Evolutionary conservation across 2,888 invertebrate genomes (phyloP), one percentile per base, ranked within the genome.

Genomic region (Eremobia ochroleuca): DNA sequence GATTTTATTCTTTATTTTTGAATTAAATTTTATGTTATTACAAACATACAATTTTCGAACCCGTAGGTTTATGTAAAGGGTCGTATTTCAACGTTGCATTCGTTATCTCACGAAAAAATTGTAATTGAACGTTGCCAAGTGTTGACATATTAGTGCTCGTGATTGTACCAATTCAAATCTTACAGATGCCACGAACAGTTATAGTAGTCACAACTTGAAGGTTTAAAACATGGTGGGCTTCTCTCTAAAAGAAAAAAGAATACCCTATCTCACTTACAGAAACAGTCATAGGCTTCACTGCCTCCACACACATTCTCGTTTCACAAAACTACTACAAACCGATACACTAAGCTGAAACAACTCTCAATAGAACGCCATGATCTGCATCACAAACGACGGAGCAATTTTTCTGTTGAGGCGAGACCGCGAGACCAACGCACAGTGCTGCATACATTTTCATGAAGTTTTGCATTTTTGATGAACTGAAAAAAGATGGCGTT

Each of bases 401-500:
- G 81, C 90, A 92, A 91, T 91, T 92, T 93, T 93, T 92, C 89
- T 86, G 90, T 89, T 87, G 90, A 90, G 90, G 91, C 92, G 91
- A 90, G 90, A 90, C 83, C 87, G 91, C 92, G 91, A 88, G 89
- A 88, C 82, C 88, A 85, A 90, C 90, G 87, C 89, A 89, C 91
- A 83, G 87, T 87, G 87, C 92, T 92, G 94, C 94, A 95, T 95
- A 94, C 93, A 96, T 95, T 96, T 95, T 93, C 94, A 94, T 94
- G 92, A 94, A 94, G 92, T 95, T 86, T 95, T 95, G 94, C 95
- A 96, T 96, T 94, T 95, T 95, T 96, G 95, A 96, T 95, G 94
- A 94, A 94, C 93, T 90, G 92, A 93, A 93, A 92, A 92, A 92
- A 88, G 86, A 86, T 84, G 77, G 79, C 85, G 85, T 89, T 89